Conservation (phyloP, 2,888 invertebrate species). For the Erebia palarica region DNA sequence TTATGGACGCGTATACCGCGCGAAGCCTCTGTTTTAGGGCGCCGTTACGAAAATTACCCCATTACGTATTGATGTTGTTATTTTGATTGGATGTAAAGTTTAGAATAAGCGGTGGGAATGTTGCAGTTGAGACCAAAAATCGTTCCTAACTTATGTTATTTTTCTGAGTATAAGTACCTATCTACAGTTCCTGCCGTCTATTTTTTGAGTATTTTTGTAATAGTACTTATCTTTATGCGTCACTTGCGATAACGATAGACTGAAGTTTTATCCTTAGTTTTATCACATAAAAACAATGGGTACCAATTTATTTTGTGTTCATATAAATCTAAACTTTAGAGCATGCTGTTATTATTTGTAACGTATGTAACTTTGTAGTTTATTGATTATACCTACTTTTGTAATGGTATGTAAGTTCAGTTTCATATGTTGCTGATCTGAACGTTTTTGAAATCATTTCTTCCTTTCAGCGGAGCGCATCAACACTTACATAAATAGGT, state of each 20-base stretch:
- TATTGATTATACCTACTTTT: neutral
- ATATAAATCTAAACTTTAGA: neutral
- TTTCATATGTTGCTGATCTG: no score
- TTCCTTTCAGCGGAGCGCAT: constrained; percentile 30
- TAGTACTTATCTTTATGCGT: constrained; percentile 1
- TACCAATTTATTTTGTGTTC: neutral
- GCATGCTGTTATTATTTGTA: neutral
- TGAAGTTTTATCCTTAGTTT: neutral
- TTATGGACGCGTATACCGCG: constrained; percentile 56
- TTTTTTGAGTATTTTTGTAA: neutral
- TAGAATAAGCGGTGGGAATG: neutral
- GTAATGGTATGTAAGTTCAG: neutral
- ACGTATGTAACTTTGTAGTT: neutral
- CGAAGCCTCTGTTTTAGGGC: constrained; percentile 29
- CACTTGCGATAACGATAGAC: constrained; percentile 8
- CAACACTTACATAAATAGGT: constrained; percentile 34
- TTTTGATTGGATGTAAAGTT: constrained; percentile 14
- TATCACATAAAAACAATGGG: neutral
- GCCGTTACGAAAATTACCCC: neutral
- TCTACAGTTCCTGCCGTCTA: neutral
- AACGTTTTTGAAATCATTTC: constrained; percentile 26
- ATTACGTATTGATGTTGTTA: constrained; percentile 19
- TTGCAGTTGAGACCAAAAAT: neutral
- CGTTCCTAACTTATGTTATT: no score
- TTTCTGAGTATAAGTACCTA: neutral